Evolutionary conservation across 2,888 invertebrate genomes (phyloP), one percentile per base, ranked within the genome.

Genomic region (Drosophila emarginata): DNA sequence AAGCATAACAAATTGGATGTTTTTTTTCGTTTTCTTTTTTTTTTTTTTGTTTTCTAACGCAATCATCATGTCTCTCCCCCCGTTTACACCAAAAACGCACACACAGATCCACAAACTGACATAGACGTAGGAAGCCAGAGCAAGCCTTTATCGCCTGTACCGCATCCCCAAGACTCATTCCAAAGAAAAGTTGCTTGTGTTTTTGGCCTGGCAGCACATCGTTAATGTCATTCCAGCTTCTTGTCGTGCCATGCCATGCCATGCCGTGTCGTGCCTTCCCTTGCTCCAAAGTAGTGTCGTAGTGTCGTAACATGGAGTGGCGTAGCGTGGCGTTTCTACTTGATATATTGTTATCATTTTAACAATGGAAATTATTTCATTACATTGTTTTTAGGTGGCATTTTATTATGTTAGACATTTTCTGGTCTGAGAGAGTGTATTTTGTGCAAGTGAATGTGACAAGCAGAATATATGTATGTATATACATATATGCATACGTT

Each of bases 281-380:
- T 23, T 23, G 40, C 21, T 12, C 21, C 18, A 4, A 2, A 2
- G 40, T 45, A 12, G 45, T 45, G 45, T 18, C 45, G 18, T 45
- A 18, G 18, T 45, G 40, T 79, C 57, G 59, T 21, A 26, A 11
- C 57, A 23, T 56, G 78, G 70, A 11, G 36, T n/a, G 18, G 36
- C n/a, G 5, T 79, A 75, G 77, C 81, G 21, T 45, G 21, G 45
- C 78, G 84, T 80, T 83, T 85, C 90, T 87, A 70, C 79, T 87
- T 90, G 89, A 90, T 90, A 90, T 90, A 90, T 90, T 88, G 87
- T 90, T 89, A 89, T 90, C 87, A 90, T 90, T 90, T 88, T 69
- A 87, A 89, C 85, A 81, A 87, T 85, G 78, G 72, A 89, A 89
- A 89, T 90, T 87, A 90, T 90, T 90, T 90, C 90, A 89, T 89